Conservation (phyloP, 2,797 vertebrate genomes). For the Antrozous pallidus region DNA sequence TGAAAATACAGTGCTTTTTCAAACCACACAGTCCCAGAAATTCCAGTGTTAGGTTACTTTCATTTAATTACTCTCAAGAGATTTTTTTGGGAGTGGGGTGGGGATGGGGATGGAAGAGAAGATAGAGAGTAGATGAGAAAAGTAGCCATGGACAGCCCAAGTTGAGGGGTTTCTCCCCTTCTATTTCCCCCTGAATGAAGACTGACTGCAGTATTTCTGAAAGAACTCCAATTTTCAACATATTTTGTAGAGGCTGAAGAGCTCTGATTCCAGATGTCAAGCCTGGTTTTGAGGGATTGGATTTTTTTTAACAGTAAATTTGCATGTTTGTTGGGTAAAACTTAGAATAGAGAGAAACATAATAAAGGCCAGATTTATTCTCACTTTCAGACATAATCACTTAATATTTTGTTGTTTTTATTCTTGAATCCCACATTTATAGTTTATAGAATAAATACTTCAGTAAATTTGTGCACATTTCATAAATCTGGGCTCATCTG, state of each 20-base stretch:
- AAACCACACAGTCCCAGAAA: slow-evolving; percentile 30
- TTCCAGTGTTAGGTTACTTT: slow-evolving; percentile 63
- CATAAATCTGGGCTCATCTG: background rate
- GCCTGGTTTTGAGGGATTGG: slow-evolving; percentile 10
- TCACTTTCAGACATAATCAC: background rate
- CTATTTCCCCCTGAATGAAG: background rate
- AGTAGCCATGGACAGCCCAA: slow-evolving; percentile 40
- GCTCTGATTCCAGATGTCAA: background rate
- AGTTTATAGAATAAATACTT: background rate
- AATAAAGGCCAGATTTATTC: background rate
- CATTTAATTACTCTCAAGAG: slow-evolving; percentile 37
- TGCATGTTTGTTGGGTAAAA: slow-evolving; percentile 7
- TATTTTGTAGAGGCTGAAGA: background rate
- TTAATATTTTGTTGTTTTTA: background rate
- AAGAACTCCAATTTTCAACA: background rate
- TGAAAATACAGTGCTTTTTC: slow-evolving; percentile 3
- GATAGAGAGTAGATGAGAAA: slow-evolving; percentile 41
- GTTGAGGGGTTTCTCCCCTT: background rate
- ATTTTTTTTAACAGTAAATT: background rate
- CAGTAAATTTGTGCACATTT: background rate
- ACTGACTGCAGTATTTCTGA: background rate
- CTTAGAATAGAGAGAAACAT: background rate
- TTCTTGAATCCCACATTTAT: background rate
- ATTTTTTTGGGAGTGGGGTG: background rate
- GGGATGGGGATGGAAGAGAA: background rate